Evolutionary conservation across 2,113 vertebrate genomes (phyloP), one percentile per base, ranked within the genome.

Genomic region (Syrmaticus mikado): DNA sequence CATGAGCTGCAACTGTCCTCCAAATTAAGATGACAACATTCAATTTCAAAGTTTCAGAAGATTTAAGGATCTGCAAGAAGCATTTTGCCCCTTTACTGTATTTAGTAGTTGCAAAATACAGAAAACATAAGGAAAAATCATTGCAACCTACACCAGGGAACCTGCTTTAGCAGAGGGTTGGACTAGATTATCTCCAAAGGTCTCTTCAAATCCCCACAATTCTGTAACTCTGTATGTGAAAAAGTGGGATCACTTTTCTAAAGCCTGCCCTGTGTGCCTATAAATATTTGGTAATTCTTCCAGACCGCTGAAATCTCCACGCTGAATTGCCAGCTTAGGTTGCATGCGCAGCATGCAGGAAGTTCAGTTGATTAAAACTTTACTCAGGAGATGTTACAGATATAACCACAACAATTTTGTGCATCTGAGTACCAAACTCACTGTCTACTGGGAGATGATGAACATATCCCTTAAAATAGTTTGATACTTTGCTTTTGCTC

Each of bases 321-420:
- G 45, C 14, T 27, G 9, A 65, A 80, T 28, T 94, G 13, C 38
- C 75, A 52, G 41, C 58, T 87, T 70, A 87, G 66, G 13, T 14
- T 66, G 90, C 10, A 91, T 32, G 43, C 25, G 83, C 3, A 80
- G 9, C 41, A 90, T 48, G 18, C 6, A 94, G n/a, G 7, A 92
- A 92, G 73, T 94, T 91, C 30, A 89, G 27, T 12, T 87, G 34
- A 78, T 68, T 52, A 87, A 90, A 93, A 58, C 40, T 45, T 82
- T 93, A 43, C 28, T 87, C 28, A 57, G 41, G 41, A 88, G 43
- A 64, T 20, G 43, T 67, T 89, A 43, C 8, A 38, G 55, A 66
- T 30, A 72, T 8, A 74, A 36, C 57, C 70, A 85, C 60, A 78
- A 96, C 52, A n/a, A 74, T 91, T 82, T 48, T 55, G 30, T 52